phyloP scores from a whole-genome alignment of 2,113 vertebrate genomes.

The Butastur rufipennis region DNA sequence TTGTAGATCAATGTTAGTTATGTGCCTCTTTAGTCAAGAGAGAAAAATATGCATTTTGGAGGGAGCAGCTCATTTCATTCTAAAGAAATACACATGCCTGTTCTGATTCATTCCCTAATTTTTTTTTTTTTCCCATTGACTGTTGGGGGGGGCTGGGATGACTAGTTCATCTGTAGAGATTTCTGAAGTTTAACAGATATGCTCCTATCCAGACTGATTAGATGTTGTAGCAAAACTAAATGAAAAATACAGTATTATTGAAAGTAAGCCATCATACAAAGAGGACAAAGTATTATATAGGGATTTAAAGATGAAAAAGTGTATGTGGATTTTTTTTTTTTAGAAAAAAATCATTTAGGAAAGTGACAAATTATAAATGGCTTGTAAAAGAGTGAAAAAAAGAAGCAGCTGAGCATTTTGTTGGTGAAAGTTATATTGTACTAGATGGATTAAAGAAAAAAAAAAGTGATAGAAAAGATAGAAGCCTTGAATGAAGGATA shows the following conservation, averaged over 20 bases:
- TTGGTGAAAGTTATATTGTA: not conserved
- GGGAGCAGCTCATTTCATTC: not conserved
- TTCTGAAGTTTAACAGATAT: not conserved
- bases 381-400: not conserved
- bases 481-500: not conserved
- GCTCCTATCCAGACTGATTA: not conserved
- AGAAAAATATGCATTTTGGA: not conserved
- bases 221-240: not conserved
- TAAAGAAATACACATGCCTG: not conserved
- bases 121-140: not conserved
- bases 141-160: accelerated
- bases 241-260: not conserved
- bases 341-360: not conserved
- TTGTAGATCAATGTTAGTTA: not conserved
- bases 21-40: not conserved
- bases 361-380: not conserved
- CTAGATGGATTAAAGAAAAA: not conserved
- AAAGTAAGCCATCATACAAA: not conserved
- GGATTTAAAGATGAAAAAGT: not conserved
- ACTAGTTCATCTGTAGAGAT: not conserved
- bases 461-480: not conserved
- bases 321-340: not conserved
- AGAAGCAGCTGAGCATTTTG: not conserved
- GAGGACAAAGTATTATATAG: not conserved
- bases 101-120: not conserved